Evolutionary conservation across 2,888 invertebrate genomes (phyloP), one percentile per base, ranked within the genome.

Genomic region (Drosophila niveifrons): DNA sequence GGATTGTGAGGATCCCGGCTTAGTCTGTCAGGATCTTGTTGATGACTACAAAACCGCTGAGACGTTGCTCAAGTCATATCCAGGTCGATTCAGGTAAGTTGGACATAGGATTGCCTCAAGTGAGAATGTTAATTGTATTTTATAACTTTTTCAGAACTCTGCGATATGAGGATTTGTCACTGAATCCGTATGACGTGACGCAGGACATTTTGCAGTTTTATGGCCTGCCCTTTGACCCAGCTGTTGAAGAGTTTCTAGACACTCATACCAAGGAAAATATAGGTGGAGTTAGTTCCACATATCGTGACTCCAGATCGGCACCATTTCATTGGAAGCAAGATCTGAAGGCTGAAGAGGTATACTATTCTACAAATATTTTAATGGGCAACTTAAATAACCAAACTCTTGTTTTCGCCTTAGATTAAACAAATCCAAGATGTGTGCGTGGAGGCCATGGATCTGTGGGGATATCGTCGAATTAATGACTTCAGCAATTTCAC

Each of bases 301-400:
- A 95, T 93, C 94, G 97, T 65, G 95, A 97, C 91, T 96, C 97
- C n/a, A 95, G 96, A 90, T 95, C 95, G 63, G 96, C 97, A 75
- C 97, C 97, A 74, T 97, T 97, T 91, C 96, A 96, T 92, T 97
- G 97, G 97, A 95, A 95, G 83, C 94, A 94, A 73, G 96, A 96
- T 90, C 93, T 97, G 67, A 94, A 95, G 78, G 95, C 94, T 80
- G 93, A 94, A 51, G 96, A 96, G 92, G 96, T 97, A 61, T 63
- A 68, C 46, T 3, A 1, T 1, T 17, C 13, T 3, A 9, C 2
- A 7, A 10, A 8, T 9, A 7, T 7, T 7, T 6, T 31, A 3
- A 44, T 17, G 2, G 2, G 6, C 15, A 31, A 36, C 3, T 2
- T 31, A 11, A 28, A 23, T 23, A 23, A 23, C 1, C 0, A 17